These are phyloP conservation scores for Choristoneura rosaceana DNA, from an alignment of 2,888 invertebrate genomes.

Conservation along the genomic window DNA sequence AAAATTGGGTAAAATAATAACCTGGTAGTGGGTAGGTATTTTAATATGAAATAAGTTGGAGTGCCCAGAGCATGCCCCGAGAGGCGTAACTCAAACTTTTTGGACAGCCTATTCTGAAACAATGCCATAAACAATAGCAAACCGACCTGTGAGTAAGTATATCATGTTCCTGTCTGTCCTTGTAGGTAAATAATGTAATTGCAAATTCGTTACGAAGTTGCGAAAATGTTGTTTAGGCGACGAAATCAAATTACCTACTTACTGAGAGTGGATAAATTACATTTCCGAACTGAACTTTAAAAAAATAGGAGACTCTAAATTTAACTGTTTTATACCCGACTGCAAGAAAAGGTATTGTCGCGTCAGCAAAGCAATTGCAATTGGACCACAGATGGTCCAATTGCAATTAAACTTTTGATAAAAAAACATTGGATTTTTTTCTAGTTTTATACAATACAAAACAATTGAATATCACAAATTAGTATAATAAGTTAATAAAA, in stretches of 20 bases:
- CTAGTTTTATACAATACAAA: too few relatives aligned
- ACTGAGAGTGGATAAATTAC: neutral
- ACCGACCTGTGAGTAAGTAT: neutral
- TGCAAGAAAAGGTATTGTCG: too few relatives aligned
- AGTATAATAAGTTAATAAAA: too few relatives aligned
- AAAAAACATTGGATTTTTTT: too few relatives aligned
- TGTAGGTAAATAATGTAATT: neutral
- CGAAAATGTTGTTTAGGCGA: neutral
- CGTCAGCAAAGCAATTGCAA: too few relatives aligned
- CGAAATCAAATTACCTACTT: neutral
- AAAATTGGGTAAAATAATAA: slow-evolving; percentile 1
- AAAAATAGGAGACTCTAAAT: too few relatives aligned
- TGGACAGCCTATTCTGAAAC: slow-evolving; percentile 1
- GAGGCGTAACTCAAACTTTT: slow-evolving; percentile 6
- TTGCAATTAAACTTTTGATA: too few relatives aligned
- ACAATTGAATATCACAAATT: too few relatives aligned
- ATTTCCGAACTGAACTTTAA: neutral
- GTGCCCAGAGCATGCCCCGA: neutral
- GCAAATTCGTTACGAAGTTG: neutral
- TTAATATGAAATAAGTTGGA: neutral
- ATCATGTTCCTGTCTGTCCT: neutral
- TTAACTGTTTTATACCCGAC: too few relatives aligned
- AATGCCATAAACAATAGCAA: neutral
- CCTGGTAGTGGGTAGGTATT: neutral
- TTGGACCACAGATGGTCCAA: too few relatives aligned